Conservation (phyloP, 2,888 invertebrate species). For the Lampropteryx suffumata region DNA sequence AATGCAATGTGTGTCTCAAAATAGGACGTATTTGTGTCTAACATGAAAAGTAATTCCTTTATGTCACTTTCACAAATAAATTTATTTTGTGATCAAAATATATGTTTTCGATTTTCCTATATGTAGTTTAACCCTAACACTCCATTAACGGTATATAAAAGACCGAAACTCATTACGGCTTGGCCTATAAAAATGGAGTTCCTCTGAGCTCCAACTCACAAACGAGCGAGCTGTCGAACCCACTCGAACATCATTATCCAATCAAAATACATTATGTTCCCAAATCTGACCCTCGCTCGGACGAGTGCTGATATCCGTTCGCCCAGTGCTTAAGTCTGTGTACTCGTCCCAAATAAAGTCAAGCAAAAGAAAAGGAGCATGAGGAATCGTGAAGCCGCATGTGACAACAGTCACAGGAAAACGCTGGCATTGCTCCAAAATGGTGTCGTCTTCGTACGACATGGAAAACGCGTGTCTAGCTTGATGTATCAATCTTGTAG, state of each 20-base stretch:
- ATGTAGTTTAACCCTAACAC: conserved; percentile 17
- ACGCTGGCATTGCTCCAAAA: conserved; percentile 33
- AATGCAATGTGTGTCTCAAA: too few species aligned
- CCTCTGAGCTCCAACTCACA: conserved; percentile 26
- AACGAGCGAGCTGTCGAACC: conserved; percentile 39
- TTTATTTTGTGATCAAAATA: too few species aligned
- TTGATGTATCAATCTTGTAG: conserved; percentile 31
- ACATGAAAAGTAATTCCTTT: too few species aligned
- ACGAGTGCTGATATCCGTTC: conserved; percentile 12
- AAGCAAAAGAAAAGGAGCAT: conserved; percentile 21
- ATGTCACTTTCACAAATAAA: too few species aligned
- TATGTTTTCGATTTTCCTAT: too few species aligned
- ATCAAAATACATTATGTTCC: conserved; percentile 44
- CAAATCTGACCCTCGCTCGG: conserved; percentile 31
- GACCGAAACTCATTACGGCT: conserved; percentile 37
- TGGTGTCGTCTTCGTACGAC: conserved; percentile 28
- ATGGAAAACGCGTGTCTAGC: conserved; percentile 30
- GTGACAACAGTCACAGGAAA: conserved; percentile 27
- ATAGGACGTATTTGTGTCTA: too few species aligned
- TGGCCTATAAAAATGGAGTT: conserved; percentile 33
- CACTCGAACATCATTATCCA: conserved; percentile 40
- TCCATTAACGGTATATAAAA: conserved; percentile 30
- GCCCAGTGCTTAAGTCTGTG: conserved; percentile 20
- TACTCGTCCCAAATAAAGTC: conserved; percentile 23
- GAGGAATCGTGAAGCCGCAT: conserved; percentile 22